Conservation (phyloP, 2,113 vertebrate genomes). For the Engystomops pustulosus region DNA sequence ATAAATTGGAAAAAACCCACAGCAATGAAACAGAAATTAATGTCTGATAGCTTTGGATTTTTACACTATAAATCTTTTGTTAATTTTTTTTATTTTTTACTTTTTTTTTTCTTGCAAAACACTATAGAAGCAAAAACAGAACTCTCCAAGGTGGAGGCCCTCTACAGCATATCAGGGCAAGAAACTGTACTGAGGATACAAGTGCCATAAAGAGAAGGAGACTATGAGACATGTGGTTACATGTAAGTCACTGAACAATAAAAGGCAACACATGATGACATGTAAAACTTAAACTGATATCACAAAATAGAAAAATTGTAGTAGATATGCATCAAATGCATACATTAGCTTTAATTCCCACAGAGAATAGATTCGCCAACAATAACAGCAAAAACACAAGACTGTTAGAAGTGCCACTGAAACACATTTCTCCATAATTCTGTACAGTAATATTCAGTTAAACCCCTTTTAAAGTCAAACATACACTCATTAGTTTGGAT, state of each 20-base stretch:
- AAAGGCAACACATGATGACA: neutral
- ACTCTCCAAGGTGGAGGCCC: neutral
- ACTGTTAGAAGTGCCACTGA: neutral
- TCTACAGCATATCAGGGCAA: no score
- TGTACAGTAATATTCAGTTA: neutral
- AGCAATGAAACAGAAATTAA: neutral
- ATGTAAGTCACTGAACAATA: neutral
- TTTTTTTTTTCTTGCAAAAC: neutral
- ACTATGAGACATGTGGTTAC: neutral
- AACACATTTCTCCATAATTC: neutral
- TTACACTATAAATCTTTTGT: no score
- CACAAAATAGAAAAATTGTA: neutral
- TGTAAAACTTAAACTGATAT: neutral
- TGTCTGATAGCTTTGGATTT: neutral
- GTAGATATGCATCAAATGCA: neutral
- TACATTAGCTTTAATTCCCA: slow-evolving; percentile 1
- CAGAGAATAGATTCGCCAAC: neutral
- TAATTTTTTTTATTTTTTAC: no score
- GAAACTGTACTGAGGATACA: no score
- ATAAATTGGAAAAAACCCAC: neutral
- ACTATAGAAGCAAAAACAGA: neutral
- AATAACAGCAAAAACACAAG: neutral
- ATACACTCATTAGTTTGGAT: no score
- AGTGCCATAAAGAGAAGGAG: neutral
- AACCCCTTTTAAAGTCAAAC: no score